Evolutionary conservation across 2,797 vertebrate genomes (phyloP).

Genomic region (Alcedo quadribrachys): DNA sequence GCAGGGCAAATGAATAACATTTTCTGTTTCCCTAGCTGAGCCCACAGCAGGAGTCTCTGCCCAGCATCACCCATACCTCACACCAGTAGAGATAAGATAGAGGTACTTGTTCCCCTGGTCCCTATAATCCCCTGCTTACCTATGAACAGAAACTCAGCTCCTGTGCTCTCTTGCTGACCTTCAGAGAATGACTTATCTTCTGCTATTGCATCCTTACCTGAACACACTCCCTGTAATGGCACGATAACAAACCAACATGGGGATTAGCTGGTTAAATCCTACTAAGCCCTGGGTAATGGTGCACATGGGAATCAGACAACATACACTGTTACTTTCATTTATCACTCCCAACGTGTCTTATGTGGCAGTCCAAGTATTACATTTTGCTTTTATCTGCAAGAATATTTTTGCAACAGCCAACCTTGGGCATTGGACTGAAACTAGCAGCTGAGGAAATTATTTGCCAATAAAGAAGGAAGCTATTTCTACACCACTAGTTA

Average conservation of each 20-base stretch:
- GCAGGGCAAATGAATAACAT: rapidly evolving
- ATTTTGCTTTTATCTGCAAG: conserved; percentile 16
- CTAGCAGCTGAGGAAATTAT: conserved; percentile 25
- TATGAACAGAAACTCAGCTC: not conserved
- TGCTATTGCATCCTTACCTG: not conserved
- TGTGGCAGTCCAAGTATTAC: not conserved
- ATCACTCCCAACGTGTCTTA: not conserved
- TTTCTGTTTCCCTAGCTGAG: not conserved
- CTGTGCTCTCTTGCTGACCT: not conserved
- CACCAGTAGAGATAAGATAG: not conserved
- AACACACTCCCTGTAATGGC: not conserved
- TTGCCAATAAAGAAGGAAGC: conserved; percentile 18
- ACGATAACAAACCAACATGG: not conserved
- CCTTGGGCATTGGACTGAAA: not conserved
- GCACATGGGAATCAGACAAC: not conserved
- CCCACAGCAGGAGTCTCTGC: not conserved
- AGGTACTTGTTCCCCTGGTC: not conserved
- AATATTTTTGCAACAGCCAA: conserved; percentile 11
- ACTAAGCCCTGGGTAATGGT: not conserved
- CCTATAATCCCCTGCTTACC: not conserved
- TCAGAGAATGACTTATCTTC: not conserved
- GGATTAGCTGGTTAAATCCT: conserved; percentile 1
- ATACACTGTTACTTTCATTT: not conserved
- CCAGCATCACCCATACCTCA: rapidly evolving
- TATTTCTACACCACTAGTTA: conserved; percentile 32